Conservation (phyloP, 1,140 invertebrate species). For the Berghia stephanieae region DNA sequence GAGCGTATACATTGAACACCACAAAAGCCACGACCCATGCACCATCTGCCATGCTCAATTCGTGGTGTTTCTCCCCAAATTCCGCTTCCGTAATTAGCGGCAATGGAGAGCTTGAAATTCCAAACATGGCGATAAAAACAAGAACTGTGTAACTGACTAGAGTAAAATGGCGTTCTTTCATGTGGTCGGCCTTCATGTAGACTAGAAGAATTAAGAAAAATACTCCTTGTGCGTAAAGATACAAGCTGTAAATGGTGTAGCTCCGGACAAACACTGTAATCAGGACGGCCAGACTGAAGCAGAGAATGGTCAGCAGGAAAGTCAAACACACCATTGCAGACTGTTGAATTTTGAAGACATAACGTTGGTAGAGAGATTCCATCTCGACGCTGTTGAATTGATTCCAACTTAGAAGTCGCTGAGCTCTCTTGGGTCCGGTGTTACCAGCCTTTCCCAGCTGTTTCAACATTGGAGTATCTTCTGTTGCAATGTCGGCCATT, state of each 20-base stretch:
- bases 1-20: conserved; percentile 85
- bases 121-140: conserved; percentile 74
- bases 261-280: conserved; percentile 62
- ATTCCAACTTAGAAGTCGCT: conserved; percentile 47
- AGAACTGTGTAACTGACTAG: conserved; percentile 77
- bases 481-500: conserved; percentile 24
- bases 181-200: conserved; percentile 73
- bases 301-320: conserved; percentile 75
- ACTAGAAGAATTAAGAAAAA: conserved; percentile 74
- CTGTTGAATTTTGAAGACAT: conserved; percentile 88
- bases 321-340: conserved; percentile 80
- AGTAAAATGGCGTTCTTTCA: conserved; percentile 74
- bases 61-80: conserved; percentile 46
- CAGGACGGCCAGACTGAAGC: conserved; percentile 73
- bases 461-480: conserved; percentile 48
- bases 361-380: conserved; percentile 85
- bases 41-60: conserved; percentile 76
- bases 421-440: conserved; percentile 33
- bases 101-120: conserved; percentile 71
- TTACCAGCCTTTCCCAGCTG: conserved; percentile 17
- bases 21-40: conserved; percentile 85
- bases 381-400: conserved; percentile 72
- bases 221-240: conserved; percentile 74
- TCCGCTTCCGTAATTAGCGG: conserved; percentile 68
- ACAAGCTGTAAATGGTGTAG: conserved; percentile 73